Evolutionary conservation across 2,113 vertebrate genomes (phyloP).

Genomic region (Thunnus maccoyii): DNA sequence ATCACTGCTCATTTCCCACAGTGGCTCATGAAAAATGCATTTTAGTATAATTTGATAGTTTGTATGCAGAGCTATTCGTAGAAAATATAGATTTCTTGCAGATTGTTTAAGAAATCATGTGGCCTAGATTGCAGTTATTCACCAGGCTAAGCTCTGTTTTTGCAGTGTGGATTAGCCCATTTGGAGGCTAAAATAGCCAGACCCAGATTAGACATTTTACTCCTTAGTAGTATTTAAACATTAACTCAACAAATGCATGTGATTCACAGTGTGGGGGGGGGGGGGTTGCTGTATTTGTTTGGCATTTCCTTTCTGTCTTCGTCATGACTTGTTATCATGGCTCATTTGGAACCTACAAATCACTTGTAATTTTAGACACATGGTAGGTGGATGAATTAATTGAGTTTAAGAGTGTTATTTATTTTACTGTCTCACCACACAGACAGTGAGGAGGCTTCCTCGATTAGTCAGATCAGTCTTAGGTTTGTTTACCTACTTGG

Average conservation of each 20-base stretch:
- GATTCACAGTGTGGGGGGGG: not conserved
- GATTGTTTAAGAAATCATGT: slow-evolving; percentile 62
- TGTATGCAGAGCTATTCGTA: slow-evolving; percentile 61
- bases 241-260: slow-evolving; percentile 17
- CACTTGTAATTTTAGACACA: not conserved
- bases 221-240: slow-evolving; percentile 30
- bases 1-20: slow-evolving; percentile 42
- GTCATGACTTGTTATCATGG: not conserved
- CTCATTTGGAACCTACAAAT: not conserved
- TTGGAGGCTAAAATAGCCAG: slow-evolving; percentile 46
- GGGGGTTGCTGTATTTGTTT: not conserved
- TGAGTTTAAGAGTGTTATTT: not conserved
- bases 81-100: slow-evolving; percentile 49
- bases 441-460: not conserved
- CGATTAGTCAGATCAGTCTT: slow-evolving; percentile 24
- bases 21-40: slow-evolving; percentile 70
- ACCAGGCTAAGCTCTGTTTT: slow-evolving; percentile 49
- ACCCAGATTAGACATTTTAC: slow-evolving; percentile 54
- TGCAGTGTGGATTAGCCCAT: slow-evolving; percentile 58
- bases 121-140: slow-evolving; percentile 56
- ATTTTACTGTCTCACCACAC: not conserved
- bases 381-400: not conserved
- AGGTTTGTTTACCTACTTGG: slow-evolving; percentile 31
- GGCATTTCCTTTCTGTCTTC: not conserved
- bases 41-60: slow-evolving; percentile 54